Conservation (phyloP, 2,797 vertebrate species). For the Stomatorhinus walkeri region DNA sequence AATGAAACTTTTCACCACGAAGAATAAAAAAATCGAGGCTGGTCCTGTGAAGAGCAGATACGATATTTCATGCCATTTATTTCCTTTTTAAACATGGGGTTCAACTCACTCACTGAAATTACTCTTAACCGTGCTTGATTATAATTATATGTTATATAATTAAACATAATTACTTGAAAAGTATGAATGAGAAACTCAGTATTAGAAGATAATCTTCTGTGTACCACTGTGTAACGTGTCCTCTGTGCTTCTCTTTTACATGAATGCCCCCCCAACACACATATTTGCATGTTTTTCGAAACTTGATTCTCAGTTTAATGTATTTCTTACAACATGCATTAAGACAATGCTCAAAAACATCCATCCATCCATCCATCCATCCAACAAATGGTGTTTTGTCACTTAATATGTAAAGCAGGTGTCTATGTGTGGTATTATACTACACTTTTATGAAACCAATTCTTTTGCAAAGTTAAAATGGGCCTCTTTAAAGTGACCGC, state of each 20-base stretch:
- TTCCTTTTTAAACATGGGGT: slow-evolving; percentile 12
- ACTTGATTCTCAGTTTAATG: background rate
- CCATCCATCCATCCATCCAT: background rate
- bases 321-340: background rate
- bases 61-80: background rate
- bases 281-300: background rate
- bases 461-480: background rate
- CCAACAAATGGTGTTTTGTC: background rate
- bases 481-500: background rate
- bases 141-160: slow-evolving; percentile 17
- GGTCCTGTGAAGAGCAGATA: slow-evolving; percentile 6
- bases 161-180: slow-evolving; percentile 16
- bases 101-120: slow-evolving; percentile 1
- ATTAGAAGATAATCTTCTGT: background rate
- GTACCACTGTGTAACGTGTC: background rate
- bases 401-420: background rate
- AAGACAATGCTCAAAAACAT: background rate
- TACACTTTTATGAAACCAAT: background rate
- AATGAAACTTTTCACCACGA: background rate
- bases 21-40: background rate
- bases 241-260: background rate
- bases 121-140: slow-evolving; percentile 14
- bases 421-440: background rate
- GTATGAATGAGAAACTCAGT: background rate
- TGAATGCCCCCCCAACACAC: background rate